Percentiles rank a stretch among this genome's conserved stretches.
phyloP scores from a whole-genome alignment of 2,113 vertebrate genomes.

The Reinhardtius hippoglossoides region DNA sequence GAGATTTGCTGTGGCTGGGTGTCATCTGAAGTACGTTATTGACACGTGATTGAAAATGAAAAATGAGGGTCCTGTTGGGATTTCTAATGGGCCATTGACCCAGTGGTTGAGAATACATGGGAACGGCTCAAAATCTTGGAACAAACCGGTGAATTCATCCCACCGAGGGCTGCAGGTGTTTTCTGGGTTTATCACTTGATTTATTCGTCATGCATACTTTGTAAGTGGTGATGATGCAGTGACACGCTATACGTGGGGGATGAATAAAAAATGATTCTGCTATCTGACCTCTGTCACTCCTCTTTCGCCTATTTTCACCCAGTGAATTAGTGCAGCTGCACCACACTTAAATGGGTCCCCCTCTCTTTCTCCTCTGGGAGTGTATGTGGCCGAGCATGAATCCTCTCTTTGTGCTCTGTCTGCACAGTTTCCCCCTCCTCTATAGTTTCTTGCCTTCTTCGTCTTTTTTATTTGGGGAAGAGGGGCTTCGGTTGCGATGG shows the following conservation, averaged over 20 bases:
- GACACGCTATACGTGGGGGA: constrained; percentile 56
- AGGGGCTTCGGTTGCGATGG: constrained; percentile 73
- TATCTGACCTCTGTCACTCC: constrained; percentile 80
- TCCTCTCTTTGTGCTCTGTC: constrained; percentile 85
- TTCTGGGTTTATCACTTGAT: constrained; percentile 27
- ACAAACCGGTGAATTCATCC: constrained; percentile 3
- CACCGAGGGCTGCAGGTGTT: constrained; percentile 59
- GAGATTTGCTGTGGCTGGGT: neutral
- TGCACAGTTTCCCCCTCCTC: constrained; percentile 65
- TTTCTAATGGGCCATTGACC: neutral
- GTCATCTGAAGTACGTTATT: neutral
- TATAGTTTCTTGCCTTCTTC: constrained; percentile 74
- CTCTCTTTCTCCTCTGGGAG: constrained; percentile 74
- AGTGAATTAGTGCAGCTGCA: constrained; percentile 87
- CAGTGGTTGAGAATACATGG: neutral
- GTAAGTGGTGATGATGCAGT: constrained; percentile 56
- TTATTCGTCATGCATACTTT: constrained; percentile 33
- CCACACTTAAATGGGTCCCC: constrained; percentile 84
- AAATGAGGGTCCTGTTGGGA: constrained; percentile 4
- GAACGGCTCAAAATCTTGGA: no score
- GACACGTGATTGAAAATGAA: neutral
- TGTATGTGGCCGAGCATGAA: constrained; percentile 81
- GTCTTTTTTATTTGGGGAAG: constrained; percentile 71
- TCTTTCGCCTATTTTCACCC: constrained; percentile 79
- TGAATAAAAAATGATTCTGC: constrained; percentile 82